Conservation (phyloP, 2,113 vertebrate genomes). For the Perca schrenkii region DNA sequence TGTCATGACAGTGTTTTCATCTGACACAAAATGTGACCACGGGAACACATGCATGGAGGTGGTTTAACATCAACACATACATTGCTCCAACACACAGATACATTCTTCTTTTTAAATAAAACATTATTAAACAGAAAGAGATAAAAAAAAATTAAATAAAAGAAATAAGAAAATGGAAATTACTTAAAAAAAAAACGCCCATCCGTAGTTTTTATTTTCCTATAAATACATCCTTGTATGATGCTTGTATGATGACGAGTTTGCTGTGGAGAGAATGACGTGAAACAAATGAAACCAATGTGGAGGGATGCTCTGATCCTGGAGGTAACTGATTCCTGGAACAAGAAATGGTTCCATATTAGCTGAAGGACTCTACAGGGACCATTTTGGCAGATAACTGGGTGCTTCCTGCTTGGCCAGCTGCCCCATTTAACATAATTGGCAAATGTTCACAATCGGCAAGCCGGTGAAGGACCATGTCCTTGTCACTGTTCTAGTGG, state of each 20-base stretch:
- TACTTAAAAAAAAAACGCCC: too few species aligned
- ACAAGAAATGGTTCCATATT: conserved; percentile 11
- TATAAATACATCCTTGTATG: neutral
- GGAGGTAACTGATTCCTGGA: neutral
- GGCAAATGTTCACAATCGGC: conserved; percentile 41
- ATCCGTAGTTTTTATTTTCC: neutral
- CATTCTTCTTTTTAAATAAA: too few species aligned
- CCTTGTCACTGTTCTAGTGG: conserved; percentile 17
- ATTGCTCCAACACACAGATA: too few species aligned
- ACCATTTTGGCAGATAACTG: conserved; percentile 30
- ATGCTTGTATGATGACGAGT: neutral
- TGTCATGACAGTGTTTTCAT: too few species aligned
- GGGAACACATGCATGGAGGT: too few species aligned
- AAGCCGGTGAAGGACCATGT: conserved; percentile 16
- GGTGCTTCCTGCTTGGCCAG: conserved; percentile 46
- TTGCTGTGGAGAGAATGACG: neutral
- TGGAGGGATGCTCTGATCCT: neutral
- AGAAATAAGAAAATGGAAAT: too few species aligned
- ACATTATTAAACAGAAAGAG: too few species aligned
- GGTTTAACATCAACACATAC: too few species aligned
- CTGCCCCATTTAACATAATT: conserved; percentile 44
- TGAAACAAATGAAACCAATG: conserved; percentile 11
- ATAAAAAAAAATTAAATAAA: too few species aligned
- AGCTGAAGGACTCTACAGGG: conserved; percentile 32
- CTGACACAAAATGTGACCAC: too few species aligned